Base-by-base conservation (phyloP, 1,140 invertebrate species). In the Archegozetes longisetosus region DNA sequence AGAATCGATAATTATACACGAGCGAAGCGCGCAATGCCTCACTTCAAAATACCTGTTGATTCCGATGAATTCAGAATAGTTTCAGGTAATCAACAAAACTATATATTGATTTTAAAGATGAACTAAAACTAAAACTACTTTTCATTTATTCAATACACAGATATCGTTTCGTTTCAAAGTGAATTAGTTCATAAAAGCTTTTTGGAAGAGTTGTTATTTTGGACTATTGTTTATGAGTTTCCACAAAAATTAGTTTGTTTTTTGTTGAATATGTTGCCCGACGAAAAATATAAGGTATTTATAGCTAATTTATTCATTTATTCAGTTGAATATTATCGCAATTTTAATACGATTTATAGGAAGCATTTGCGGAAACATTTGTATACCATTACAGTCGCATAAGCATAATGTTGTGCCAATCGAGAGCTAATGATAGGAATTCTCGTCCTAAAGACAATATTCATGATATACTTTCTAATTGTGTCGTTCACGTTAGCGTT, bases 171-270 rank as follows among this genome's bases (percentile, higher is more conserved):
- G 59, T 55, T 64, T 58, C 59, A 58, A 20, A 17, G 23, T 20
- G 51, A 53, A 12, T 49, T 65, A n/a, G 49, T 82, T 24, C 90
- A 96, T 73, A 82, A 79, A 52, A 93, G 86, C 0, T 84, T 97
- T 65, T 76, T 97, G 22, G 91, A 96, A 72, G 92, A 97, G 75
- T 79, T 97, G 56, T 86, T 97, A 64, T 97, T 97, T 75, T 97
- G 93, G 92, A 94, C 88, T 22, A 88, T 96, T 25, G 88, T 88
- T 70, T 94, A 87, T 74, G 91, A 97, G 74, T 98, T 97, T 75
- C 92, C 92, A 2, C 88, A 96, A 73, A 94, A 93, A 68, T 79
- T 97, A 40, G 90, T 96, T 13, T 96, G 91, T 68, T 81, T 96
- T 51, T 73, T 98, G n/a, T 77, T 97, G 14, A 94, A 95, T 71